Conservation (phyloP, 2,797 vertebrate genomes). For the Vespertilio murinus region DNA sequence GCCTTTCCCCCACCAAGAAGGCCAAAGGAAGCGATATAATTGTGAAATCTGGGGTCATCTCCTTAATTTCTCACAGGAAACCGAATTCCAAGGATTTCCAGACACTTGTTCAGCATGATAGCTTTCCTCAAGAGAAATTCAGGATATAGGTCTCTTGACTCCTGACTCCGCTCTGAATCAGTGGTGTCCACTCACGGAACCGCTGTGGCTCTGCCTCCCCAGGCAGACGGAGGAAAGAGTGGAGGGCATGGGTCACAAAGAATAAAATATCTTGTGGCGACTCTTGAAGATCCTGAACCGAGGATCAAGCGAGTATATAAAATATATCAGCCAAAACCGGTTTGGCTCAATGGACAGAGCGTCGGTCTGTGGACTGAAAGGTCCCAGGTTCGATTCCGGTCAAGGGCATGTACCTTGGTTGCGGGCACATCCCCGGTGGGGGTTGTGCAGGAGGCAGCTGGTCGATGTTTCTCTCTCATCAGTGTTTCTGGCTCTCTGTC, state of each 20-base stretch:
- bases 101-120: background rate
- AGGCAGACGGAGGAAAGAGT: background rate
- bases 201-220: background rate
- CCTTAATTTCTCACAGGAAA: conserved; percentile 26
- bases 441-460: too few species aligned
- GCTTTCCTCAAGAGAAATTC: background rate
- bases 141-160: background rate
- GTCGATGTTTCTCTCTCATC: too few species aligned
- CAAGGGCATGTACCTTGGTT: too few species aligned
- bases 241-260: background rate
- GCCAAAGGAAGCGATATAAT: background rate
- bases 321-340: too few species aligned
- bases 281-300: background rate
- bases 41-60: background rate
- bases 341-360: too few species aligned
- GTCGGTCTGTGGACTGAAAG: too few species aligned
- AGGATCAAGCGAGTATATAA: background rate
- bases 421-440: too few species aligned
- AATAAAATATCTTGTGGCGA: background rate
- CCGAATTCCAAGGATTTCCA: background rate
- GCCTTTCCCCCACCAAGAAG: background rate
- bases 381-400: too few species aligned
- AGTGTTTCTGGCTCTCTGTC: too few species aligned
- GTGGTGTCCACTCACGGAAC: background rate
- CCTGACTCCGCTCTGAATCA: background rate